These are phyloP conservation scores for Lutraria rhynchaena DNA, from an alignment of 1,140 invertebrate genomes.

Conservation along the genomic window DNA sequence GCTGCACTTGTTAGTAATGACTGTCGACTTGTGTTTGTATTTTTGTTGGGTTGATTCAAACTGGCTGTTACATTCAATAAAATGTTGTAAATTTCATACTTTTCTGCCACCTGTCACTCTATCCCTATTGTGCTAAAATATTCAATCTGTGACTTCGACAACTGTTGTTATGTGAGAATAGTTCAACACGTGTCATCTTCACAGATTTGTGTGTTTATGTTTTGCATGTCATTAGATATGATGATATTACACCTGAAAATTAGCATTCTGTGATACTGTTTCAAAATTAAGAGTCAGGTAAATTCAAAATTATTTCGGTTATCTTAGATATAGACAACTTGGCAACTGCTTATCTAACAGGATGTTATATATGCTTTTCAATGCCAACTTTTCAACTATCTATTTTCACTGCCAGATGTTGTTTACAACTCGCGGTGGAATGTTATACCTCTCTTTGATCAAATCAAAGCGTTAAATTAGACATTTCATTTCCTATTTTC, in stretches of 20 bases:
- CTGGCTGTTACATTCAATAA: constrained; percentile 44
- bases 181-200: constrained; percentile 16
- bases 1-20: constrained; percentile 39
- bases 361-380: no score
- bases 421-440: no score
- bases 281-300: no score
- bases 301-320: no score
- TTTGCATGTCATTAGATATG: constrained; percentile 40
- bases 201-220: constrained; percentile 12
- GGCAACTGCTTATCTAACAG: no score
- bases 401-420: no score
- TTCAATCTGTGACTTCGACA: constrained; percentile 14
- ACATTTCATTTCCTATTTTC: no score
- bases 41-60: constrained; percentile 38
- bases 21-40: background rate
- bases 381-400: no score
- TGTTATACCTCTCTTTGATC: no score
- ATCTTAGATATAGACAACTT: no score
- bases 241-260: constrained; percentile 1
- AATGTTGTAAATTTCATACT: constrained; percentile 16
- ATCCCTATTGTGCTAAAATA: constrained; percentile 44
- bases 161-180: no score
- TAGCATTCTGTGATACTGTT: background rate
- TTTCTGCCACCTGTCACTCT: constrained; percentile 29
- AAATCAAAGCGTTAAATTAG: no score